phyloP scores from a whole-genome alignment of 2,797 vertebrate species.

The Petrocephalus sullivani region DNA sequence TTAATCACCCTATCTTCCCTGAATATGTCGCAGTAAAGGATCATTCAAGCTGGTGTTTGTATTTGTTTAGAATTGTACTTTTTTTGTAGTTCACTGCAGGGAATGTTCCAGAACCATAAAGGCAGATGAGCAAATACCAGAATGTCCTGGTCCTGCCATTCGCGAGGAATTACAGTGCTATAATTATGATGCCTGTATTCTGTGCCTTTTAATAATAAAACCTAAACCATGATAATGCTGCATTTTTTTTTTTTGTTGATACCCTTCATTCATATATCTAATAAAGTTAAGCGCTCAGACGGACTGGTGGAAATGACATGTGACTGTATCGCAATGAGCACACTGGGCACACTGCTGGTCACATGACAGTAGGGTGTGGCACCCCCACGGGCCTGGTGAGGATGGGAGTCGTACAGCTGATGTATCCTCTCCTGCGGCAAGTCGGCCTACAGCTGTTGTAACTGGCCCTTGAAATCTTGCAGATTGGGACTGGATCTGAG shows the following conservation, averaged over 20 bases:
- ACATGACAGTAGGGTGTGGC: too few species aligned
- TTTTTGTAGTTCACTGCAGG: conserved; percentile 33
- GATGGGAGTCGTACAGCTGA: too few species aligned
- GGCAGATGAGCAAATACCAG: conserved; percentile 40
- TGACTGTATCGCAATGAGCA: too few species aligned
- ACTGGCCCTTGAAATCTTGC: too few species aligned
- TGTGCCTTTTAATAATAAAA: conserved; percentile 74
- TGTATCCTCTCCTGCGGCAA: too few species aligned
- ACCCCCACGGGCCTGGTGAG: too few species aligned
- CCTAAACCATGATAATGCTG: conserved; percentile 25
- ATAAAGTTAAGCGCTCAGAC: too few species aligned
- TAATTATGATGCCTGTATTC: conserved; percentile 60
- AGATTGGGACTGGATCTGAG: too few species aligned
- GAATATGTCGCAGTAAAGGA: conserved; percentile 27
- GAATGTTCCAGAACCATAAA: conserved; percentile 46
- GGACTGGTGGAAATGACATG: too few species aligned
- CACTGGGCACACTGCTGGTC: too few species aligned
- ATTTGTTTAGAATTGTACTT: conserved; percentile 17
- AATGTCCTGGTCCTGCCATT: conserved; percentile 65
- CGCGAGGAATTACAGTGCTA: conserved; percentile 43
- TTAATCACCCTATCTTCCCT: conserved; percentile 13
- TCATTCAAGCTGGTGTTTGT: background rate
- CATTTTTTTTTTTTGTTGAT: background rate
- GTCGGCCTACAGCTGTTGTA: too few species aligned
- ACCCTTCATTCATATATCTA: too few species aligned